phyloP scores from a whole-genome alignment of 35 echinoderm and acorn worm genomes.

The Patiria miniata region DNA sequence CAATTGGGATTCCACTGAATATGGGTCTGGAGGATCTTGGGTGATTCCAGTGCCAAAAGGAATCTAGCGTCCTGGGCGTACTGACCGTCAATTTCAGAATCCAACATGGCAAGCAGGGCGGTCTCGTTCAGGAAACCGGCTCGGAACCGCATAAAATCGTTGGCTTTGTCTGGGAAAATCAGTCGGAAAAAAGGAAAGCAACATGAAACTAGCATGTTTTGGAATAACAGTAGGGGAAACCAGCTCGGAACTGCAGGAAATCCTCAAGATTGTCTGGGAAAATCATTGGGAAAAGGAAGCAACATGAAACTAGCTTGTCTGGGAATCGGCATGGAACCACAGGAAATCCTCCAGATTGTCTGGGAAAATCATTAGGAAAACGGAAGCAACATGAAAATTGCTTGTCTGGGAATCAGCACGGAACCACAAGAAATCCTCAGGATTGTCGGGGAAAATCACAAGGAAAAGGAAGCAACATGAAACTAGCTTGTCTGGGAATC shows the following conservation, averaged over 20 bases:
- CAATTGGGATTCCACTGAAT: constrained; percentile 66
- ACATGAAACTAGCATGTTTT: too few species aligned
- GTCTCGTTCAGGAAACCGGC: constrained; percentile 71
- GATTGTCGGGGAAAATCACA: too few species aligned
- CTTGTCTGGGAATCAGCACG: too few species aligned
- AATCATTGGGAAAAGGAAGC: too few species aligned
- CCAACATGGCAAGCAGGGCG: constrained; percentile 45
- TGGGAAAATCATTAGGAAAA: not conserved
- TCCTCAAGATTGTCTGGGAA: too few species aligned
- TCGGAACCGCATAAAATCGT: constrained; percentile 26
- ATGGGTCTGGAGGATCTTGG: constrained; percentile 58
- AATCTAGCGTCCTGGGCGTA: constrained; percentile 28
- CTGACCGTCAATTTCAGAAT: constrained; percentile 26
- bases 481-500: constrained; percentile 67
- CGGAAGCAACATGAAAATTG: too few species aligned
- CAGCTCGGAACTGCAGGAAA: too few species aligned
- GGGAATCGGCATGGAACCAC: constrained; percentile 40
- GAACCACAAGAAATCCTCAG: too few species aligned
- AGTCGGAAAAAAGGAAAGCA: too few species aligned
- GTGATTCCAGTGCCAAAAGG: not conserved
- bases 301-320: too few species aligned
- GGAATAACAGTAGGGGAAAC: too few species aligned
- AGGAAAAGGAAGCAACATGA: too few species aligned
- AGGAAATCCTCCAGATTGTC: constrained; percentile 16
- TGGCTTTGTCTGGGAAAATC: constrained; percentile 1